These are phyloP conservation scores for Dicycla oo DNA, from an alignment of 2,888 invertebrate genomes.

Conservation along the genomic window DNA sequence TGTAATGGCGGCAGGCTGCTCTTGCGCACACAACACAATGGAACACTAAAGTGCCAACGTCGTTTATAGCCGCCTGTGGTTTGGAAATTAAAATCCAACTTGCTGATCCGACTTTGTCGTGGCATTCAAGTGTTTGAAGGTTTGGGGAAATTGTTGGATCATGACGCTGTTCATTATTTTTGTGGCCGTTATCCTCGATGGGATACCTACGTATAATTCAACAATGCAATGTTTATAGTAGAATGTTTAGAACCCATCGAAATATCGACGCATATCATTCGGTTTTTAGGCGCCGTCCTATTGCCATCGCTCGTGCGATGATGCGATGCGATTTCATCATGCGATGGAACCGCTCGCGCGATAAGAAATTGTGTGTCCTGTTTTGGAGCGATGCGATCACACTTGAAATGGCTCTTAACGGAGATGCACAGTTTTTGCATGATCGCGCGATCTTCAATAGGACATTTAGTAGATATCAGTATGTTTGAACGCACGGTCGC, in stretches of 20 bases:
- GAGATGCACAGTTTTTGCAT: too few species aligned
- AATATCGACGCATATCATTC: background rate
- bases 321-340: too few species aligned
- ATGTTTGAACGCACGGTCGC: too few species aligned
- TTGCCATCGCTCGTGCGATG: too few species aligned
- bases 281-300: too few species aligned
- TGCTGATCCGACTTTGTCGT: conserved; percentile 76
- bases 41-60: conserved; percentile 87
- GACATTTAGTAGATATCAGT: too few species aligned
- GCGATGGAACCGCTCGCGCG: too few species aligned
- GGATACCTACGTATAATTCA: background rate
- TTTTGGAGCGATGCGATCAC: too few species aligned
- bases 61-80: conserved; percentile 88
- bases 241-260: background rate
- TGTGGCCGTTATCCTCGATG: background rate
- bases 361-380: too few species aligned
- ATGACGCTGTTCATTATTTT: conserved; percentile 33
- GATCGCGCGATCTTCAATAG: too few species aligned
- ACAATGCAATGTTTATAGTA: background rate
- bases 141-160: conserved; percentile 42
- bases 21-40: conserved; percentile 80
- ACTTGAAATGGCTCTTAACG: too few species aligned
- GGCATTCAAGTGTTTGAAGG: conserved; percentile 61
- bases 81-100: conserved; percentile 90
- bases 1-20: conserved; percentile 73